Percentiles rank a stretch among this genome's conserved stretches.
Conservation (phyloP, 2,113 vertebrate species). For the Vulpes ferrilata region DNA sequence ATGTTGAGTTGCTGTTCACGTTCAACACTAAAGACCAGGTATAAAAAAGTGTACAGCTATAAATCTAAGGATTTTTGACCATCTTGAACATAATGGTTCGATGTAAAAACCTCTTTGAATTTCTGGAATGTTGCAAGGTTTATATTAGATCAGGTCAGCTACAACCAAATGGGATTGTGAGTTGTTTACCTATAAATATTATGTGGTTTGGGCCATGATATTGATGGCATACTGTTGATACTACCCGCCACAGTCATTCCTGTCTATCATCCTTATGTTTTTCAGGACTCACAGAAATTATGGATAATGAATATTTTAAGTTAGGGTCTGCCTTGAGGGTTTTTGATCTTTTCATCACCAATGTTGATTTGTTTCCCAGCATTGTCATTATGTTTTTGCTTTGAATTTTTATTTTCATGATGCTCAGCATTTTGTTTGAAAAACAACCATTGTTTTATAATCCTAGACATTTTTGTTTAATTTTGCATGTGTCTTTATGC, state of each 20-base stretch:
- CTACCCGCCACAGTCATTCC: fast-evolving
- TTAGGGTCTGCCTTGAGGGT: not conserved
- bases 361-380: not conserved
- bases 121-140: not conserved
- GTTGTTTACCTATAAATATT: not conserved
- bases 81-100: not conserved
- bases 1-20: not conserved
- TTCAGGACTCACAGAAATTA: not conserved
- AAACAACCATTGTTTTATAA: not conserved
- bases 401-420: constrained; percentile 55
- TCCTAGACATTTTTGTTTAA: not conserved
- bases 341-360: not conserved
- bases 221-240: not conserved
- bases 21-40: not conserved
- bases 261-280: constrained; percentile 48
- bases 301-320: constrained; percentile 27
- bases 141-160: not conserved
- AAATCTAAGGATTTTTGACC: constrained; percentile 21
- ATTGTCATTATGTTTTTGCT: constrained; percentile 35
- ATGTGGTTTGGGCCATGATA: not conserved
- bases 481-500: constrained; percentile 54
- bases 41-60: not conserved
- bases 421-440: not conserved
- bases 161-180: not conserved
- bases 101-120: constrained; percentile 34